Evolutionary conservation across 2,888 invertebrate genomes (phyloP), one percentile per base, ranked within the genome.

Genomic region (Metacarcinus magister): DNA sequence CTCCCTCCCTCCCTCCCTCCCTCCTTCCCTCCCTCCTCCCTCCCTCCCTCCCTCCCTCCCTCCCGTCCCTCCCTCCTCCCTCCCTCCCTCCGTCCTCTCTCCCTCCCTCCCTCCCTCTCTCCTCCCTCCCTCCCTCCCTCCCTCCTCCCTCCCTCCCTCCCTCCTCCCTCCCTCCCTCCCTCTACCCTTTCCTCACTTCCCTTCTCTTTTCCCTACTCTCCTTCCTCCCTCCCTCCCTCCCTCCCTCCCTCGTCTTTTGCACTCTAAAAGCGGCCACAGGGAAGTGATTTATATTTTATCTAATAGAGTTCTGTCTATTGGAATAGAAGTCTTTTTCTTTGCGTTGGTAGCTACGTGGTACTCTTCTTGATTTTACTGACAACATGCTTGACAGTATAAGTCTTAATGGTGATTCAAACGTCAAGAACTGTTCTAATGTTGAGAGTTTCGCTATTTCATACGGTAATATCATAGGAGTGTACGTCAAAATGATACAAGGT

Each of bases 111-210:
- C 54, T 92, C n/a, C 7, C 46, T 46, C 54, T 48, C 48, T 48
- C 19, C 92, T 44, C 92, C 44, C 92, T 54, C 93, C 28, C 93
- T 23, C 7, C 8, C 43, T 90, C 43, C 39, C 19, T 39, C 19
- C 10, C 43, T 90, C 23, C 32, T 19, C 48, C 28, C 5, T 93
- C 19, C 8, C 23, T 39, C 32, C 46, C 44, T 43, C 10, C 28
- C 82, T 43, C n/a, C 44, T 44, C 46, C n/a, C 75, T 82, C 28
- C 32, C 95, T 91, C 44, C 28, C 67, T 67, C 67, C 89, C 94
- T 60, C 91, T 89, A 75, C 54, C 87, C 28, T 89, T 94, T 82
- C n/a, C 75, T 93, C 75, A 13, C 43, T 95, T 87, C 32, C 60
- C 87, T 91, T 87, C 60, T 91, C 95, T 39, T 43, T 91, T 67